Conservation (phyloP, 92 coral and sea anemone species). For the Paragorgia papillata region DNA sequence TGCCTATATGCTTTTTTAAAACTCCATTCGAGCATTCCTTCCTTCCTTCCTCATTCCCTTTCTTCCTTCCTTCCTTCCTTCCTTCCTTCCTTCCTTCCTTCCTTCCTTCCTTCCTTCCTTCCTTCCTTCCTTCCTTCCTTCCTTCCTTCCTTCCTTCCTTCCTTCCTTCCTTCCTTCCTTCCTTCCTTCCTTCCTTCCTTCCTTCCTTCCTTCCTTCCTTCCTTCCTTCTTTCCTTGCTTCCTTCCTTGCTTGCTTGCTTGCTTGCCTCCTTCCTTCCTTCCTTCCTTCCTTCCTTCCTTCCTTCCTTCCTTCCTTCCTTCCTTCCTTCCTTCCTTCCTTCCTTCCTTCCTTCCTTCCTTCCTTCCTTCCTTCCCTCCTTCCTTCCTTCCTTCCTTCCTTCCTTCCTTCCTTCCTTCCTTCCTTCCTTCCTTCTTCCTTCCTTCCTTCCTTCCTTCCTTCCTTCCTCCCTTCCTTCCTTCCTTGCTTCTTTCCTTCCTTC, state of each 20-base stretch:
- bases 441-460: background rate
- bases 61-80: constrained; percentile 1
- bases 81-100: constrained; percentile 17
- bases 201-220: constrained; percentile 29
- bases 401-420: background rate
- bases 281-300: constrained; percentile 25
- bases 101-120: background rate
- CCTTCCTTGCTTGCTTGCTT: background rate
- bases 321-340: constrained; percentile 29
- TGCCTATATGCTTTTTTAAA: background rate
- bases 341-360: constrained; percentile 29
- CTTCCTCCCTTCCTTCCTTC: background rate
- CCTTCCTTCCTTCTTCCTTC: constrained; percentile 2
- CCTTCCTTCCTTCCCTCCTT: constrained; percentile 5
- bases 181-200: constrained; percentile 27
- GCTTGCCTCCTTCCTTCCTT: background rate
- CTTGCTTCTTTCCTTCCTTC: constrained; percentile 9
- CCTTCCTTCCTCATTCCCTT: background rate
- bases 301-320: constrained; percentile 23
- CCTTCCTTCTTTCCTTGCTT: constrained; percentile 3
- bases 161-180: constrained; percentile 25
- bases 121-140: background rate
- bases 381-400: background rate
- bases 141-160: constrained; percentile 18
- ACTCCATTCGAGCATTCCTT: too few species aligned